Evolutionary conservation across 2,797 vertebrate species (phyloP).

Genomic region (Melanitta fusca): DNA sequence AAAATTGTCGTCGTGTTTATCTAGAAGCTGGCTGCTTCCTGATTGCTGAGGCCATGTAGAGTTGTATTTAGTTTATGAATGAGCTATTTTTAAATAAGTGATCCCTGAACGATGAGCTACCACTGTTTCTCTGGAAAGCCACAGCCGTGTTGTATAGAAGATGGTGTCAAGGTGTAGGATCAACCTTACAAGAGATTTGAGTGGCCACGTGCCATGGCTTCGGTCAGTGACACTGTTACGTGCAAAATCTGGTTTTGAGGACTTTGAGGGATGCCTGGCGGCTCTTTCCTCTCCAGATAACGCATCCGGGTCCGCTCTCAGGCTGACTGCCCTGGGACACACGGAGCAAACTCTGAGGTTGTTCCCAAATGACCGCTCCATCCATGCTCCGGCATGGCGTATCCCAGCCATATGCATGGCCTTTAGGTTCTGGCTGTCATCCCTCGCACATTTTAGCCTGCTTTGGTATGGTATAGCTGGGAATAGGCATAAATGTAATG

Average conservation of each 20-base stretch:
- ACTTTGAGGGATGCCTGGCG: neutral
- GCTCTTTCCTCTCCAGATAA: neutral
- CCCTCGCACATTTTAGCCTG: neutral
- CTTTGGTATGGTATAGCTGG: neutral
- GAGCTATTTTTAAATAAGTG: neutral
- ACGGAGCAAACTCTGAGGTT: neutral
- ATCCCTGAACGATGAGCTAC: neutral
- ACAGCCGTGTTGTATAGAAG: accelerated
- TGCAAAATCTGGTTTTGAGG: neutral
- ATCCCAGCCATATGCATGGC: neutral
- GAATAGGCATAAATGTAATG: neutral
- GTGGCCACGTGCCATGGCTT: accelerated
- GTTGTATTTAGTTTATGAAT: neutral
- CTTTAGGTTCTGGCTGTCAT: neutral
- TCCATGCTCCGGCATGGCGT: neutral
- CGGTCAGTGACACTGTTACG: accelerated
- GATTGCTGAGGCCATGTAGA: neutral
- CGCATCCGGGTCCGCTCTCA: neutral
- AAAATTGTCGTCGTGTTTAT: neutral
- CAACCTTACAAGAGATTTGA: accelerated
- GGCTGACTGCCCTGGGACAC: neutral
- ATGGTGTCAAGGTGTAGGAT: neutral
- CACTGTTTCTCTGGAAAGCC: neutral
- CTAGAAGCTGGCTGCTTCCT: neutral
- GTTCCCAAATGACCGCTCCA: neutral